Conservation (phyloP, 2,888 invertebrate genomes). For the Drosophila ochracea region DNA sequence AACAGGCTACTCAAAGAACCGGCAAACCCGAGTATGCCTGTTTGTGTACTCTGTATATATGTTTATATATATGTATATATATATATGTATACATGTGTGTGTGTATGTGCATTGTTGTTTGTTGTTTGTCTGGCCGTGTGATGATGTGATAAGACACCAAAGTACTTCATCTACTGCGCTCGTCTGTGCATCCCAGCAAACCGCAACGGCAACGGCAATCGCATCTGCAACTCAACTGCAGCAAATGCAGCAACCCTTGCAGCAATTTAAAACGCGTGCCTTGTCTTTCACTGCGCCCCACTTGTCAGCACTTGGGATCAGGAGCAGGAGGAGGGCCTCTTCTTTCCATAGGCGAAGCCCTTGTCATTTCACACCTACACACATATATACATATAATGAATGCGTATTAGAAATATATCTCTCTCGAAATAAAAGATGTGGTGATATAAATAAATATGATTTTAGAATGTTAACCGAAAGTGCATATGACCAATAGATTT, state of each 20-base stretch:
- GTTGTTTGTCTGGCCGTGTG: slow-evolving; percentile 48
- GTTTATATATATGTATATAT: slow-evolving; percentile 7
- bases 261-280: slow-evolving; percentile 54
- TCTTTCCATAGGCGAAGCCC: slow-evolving; percentile 17
- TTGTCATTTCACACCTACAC: slow-evolving; percentile 55
- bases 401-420: background rate
- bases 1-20: slow-evolving; percentile 50
- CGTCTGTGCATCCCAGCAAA: slow-evolving; percentile 16
- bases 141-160: slow-evolving; percentile 65
- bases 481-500: background rate
- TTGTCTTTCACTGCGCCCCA: slow-evolving; percentile 50
- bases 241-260: slow-evolving; percentile 12
- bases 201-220: slow-evolving; percentile 39
- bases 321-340: slow-evolving; percentile 1
- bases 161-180: slow-evolving; percentile 30
- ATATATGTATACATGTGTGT: background rate
- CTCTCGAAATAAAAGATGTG: background rate
- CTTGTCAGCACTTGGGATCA: slow-evolving; percentile 44
- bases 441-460: background rate
- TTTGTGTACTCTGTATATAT: background rate
- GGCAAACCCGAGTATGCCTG: slow-evolving; percentile 35
- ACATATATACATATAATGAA: background rate
- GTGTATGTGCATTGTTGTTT: slow-evolving; percentile 41
- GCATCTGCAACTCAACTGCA: slow-evolving; percentile 41
- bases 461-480: background rate